Conservation (phyloP, 2,888 invertebrate species). For the Ectemnius continuus region DNA sequence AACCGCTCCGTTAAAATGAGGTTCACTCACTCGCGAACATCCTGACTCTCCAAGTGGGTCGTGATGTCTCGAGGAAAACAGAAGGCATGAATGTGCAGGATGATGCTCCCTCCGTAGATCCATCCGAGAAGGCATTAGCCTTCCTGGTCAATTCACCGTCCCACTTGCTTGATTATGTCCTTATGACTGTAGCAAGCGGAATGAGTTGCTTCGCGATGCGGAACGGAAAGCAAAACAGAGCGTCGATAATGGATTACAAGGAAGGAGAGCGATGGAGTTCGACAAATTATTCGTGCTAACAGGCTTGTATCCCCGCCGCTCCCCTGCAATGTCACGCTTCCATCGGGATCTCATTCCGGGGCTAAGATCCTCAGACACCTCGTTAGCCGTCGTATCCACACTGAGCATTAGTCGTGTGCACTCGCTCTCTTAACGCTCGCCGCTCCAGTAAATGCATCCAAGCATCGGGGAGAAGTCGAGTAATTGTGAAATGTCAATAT, state of each 20-base stretch:
- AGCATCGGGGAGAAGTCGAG: conserved; percentile 21
- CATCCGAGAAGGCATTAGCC: not conserved
- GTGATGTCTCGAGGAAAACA: no score
- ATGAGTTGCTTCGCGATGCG: conserved; percentile 11
- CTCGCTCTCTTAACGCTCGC: conserved; percentile 26
- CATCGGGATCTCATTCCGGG: conserved; percentile 35
- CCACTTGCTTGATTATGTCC: not conserved
- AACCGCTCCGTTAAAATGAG: no score
- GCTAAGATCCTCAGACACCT: conserved; percentile 46
- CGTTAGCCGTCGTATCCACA: conserved; percentile 46
- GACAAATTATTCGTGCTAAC: conserved; percentile 41
- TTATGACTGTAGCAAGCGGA: not conserved
- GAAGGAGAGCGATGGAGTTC: conserved; percentile 24
- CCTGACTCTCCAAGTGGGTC: no score
- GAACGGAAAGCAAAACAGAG: conserved; percentile 20
- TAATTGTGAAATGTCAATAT: no score
- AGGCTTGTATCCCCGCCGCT: conserved; percentile 28
- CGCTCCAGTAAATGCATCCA: conserved; percentile 21
- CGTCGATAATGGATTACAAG: conserved; percentile 34
- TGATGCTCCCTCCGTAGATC: not conserved
- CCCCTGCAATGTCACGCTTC: conserved; percentile 16
- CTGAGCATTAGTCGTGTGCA: conserved; percentile 13
- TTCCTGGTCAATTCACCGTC: no score
- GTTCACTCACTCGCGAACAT: no score
- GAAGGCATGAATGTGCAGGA: not conserved